Base-by-base conservation (phyloP, 2,888 invertebrate genomes). In the Halictus ligatus region DNA sequence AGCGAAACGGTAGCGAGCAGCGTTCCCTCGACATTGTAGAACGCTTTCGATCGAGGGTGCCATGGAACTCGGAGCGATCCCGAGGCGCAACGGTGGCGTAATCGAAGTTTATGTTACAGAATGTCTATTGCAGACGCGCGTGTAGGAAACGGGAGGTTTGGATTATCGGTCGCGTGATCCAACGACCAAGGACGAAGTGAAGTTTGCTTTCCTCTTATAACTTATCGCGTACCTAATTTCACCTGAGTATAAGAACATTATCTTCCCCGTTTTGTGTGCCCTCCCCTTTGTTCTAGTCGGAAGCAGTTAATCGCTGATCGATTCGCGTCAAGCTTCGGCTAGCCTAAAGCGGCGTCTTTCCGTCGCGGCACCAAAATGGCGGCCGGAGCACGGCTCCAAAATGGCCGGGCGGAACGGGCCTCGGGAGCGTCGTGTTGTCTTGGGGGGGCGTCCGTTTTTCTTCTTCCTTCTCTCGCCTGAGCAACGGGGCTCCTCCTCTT, bases 231-330 rank as follows among this genome's bases (percentile, higher is more conserved):
- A 84, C 48, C 83, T 88, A 88, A 85, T 83, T 88, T 87, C 43
- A 88, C 88, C 88, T 88, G 88, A 88, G 88, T 85, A 69, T 69
- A 81, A 83, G 85, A 88, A 83, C 75, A 84, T 87, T 67, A 58
- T 86, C 80, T 86, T 78, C 73, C 83, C 71, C 43, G 13, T 43
- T 43, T 13, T 13, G 13, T n/a, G 40, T n/a, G 43, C 21, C n/a
- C 71, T 71, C 43, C 43, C 13, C 43, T 71, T 75, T 81, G 83
- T 69, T 73, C 46, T 58, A 80, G 58, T 84, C 72, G 78, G 88
- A 86, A 85, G 83, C 84, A 84, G 78, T 60, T 46, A 54, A 77
- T 80, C 48, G 80, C 72, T 71, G 83, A 87, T 81, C 73, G 81
- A 80, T 79, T 88, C 71, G 54, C 83, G 85, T 75, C 78, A 48